Conservation (phyloP, 2,113 vertebrate species). For the Chrysemys picta region DNA sequence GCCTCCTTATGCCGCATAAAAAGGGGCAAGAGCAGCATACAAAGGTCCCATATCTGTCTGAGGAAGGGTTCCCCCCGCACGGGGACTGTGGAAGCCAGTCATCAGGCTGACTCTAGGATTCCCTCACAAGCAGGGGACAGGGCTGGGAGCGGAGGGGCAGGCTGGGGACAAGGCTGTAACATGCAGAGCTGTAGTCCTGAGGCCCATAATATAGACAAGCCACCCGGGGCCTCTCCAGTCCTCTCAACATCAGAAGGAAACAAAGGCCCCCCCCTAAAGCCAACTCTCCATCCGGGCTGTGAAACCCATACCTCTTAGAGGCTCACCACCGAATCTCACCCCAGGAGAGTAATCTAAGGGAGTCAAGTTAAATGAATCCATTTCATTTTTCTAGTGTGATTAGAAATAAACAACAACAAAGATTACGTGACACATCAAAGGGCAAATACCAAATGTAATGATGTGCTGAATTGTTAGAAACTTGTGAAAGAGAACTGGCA, state of each 20-base stretch:
- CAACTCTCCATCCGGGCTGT: not conserved
- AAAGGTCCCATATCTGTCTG: fast-evolving
- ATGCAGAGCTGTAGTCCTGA: not conserved
- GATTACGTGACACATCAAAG: not conserved
- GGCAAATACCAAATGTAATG: not conserved
- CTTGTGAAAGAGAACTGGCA: not conserved
- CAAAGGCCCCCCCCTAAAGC: not conserved
- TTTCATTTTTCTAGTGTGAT: not conserved
- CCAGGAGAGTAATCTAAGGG: not conserved
- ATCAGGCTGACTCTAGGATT: not conserved
- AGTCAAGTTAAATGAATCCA: not conserved
- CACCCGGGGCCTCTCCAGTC: not conserved
- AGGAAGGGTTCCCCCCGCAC: not conserved
- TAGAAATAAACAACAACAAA: not conserved
- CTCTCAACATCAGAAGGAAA: not conserved
- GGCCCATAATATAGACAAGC: not conserved
- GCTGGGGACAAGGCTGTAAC: not conserved
- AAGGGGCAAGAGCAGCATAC: not conserved
- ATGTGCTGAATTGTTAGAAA: not conserved
- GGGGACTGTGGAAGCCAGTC: fast-evolving
- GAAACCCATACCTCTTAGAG: not conserved
- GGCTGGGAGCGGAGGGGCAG: not conserved
- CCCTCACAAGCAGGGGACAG: not conserved
- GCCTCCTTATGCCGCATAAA: not conserved
- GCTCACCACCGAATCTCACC: not conserved